Base-by-base conservation (phyloP, 2,888 invertebrate species). In the Nomada hirtipes region DNA sequence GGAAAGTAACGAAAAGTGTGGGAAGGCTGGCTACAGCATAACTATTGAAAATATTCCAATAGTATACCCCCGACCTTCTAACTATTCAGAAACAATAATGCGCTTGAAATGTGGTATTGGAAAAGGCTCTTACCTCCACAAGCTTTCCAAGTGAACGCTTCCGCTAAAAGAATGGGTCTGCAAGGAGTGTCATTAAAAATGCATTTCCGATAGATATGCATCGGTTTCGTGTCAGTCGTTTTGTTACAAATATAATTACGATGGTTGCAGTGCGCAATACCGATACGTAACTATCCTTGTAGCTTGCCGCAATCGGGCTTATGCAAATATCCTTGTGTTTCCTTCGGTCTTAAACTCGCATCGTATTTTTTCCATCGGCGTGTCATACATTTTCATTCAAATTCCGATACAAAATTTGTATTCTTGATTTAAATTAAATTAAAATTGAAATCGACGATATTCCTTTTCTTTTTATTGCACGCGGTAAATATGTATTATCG, bases 201-300 rank as follows among this genome's bases (percentile, higher is more conserved):
- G 67, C 73, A 59, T 64, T 70, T 61, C 29, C 29, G 42, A 61
- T 42, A 61, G 70, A 65, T 70, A 47, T 42, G 61, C 61, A 64
- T 57, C 60, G 65, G 55, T 64, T 76, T 65, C 73, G 59, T 53
- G 36, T 64, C 55, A 55, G 60, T 23, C 47, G 60, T 67, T 67
- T 65, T 59, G 80, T 71, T 80, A 76, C 64, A 68, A 78, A 83
- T 78, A 71, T 74, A 75, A 83, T 83, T 71, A 75, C 68, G 53
- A 78, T 52, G 42, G 59, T 63, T 70, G 67, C 68, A 20, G n/a
- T 44, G 68, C 63, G 78, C 83, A 83, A 83, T 59, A 59, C 69
- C 77, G 69, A 74, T 77, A 83, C 70, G 74, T 83, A 83, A 83
- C 83, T 82, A 83, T 83, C 78, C 70, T 59, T 69, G 53, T 53